Conservation (phyloP, 2,888 invertebrate genomes). For the Monochamus alternatus region DNA sequence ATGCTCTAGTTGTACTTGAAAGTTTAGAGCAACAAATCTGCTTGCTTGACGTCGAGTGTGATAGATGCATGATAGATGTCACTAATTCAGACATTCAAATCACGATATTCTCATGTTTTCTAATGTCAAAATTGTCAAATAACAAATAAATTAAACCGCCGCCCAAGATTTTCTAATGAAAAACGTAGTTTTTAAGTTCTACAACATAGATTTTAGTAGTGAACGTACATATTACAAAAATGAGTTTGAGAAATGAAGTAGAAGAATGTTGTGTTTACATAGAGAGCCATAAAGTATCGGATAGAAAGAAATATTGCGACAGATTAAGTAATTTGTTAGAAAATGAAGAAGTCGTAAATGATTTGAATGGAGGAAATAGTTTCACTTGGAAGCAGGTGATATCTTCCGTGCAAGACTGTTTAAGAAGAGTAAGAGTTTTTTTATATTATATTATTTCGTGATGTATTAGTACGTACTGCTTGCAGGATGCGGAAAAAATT, state of each 20-base stretch:
- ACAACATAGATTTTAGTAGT: too few relatives aligned
- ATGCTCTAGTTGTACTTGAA: too few relatives aligned
- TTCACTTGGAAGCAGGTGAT: conserved; percentile 53
- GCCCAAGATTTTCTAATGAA: too few relatives aligned
- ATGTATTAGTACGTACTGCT: neutral
- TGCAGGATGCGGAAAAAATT: conserved; percentile 54
- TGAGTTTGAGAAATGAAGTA: conserved; percentile 38
- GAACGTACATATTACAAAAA: neutral
- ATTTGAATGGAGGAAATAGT: conserved; percentile 39
- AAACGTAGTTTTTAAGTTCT: too few relatives aligned
- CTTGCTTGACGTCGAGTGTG: too few relatives aligned
- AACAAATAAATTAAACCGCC: too few relatives aligned
- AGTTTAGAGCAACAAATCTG: too few relatives aligned
- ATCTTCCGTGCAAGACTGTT: conserved; percentile 51
- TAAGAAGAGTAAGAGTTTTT: conserved; percentile 52
- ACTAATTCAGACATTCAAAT: too few relatives aligned
- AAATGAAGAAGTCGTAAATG: conserved; percentile 41
- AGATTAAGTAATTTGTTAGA: conserved; percentile 48
- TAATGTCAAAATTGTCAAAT: too few relatives aligned
- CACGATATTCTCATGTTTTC: too few relatives aligned
- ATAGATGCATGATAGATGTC: too few relatives aligned
- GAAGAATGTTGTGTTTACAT: conserved; percentile 37
- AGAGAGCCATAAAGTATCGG: conserved; percentile 47
- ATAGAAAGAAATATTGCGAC: conserved; percentile 54
- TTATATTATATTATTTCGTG: conserved; percentile 14